Evolutionary conservation across 2,797 vertebrate species (phyloP).

Genomic region (Alauda arvensis): DNA sequence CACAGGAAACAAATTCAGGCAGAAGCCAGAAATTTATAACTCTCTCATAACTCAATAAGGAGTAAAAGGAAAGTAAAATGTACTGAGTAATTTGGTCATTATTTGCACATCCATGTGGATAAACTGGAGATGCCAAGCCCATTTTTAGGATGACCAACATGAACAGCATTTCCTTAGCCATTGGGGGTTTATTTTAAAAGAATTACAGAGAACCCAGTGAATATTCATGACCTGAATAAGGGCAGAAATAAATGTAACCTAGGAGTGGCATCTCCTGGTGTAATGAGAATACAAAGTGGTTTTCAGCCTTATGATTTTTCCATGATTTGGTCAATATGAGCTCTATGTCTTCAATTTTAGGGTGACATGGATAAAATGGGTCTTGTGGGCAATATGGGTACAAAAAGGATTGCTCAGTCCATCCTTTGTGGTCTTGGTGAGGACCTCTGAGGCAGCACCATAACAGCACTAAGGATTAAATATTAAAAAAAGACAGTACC

Average conservation of each 20-base stretch:
- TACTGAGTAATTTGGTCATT: background rate
- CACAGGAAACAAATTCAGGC: background rate
- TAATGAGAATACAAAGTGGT: background rate
- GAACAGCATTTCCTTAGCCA: background rate
- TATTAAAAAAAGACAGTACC: background rate
- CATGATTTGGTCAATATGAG: background rate
- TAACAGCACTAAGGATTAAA: background rate
- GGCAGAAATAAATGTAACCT: background rate
- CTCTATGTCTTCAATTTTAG: background rate
- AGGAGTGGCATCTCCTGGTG: background rate
- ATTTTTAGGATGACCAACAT: background rate
- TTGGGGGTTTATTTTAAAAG: background rate
- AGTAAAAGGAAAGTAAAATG: background rate
- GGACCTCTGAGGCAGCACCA: background rate
- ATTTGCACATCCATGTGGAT: background rate
- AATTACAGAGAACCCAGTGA: background rate
- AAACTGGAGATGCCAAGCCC: background rate
- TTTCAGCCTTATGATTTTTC: background rate
- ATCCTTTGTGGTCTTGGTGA: background rate
- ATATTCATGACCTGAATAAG: background rate
- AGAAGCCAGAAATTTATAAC: background rate
- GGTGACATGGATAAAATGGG: fast-evolving
- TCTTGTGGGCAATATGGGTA: background rate
- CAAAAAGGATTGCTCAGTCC: background rate
- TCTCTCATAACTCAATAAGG: background rate